These are phyloP conservation scores for Cichladusa arquata DNA, from an alignment of 2,113 vertebrate species.

Conservation along the genomic window DNA sequence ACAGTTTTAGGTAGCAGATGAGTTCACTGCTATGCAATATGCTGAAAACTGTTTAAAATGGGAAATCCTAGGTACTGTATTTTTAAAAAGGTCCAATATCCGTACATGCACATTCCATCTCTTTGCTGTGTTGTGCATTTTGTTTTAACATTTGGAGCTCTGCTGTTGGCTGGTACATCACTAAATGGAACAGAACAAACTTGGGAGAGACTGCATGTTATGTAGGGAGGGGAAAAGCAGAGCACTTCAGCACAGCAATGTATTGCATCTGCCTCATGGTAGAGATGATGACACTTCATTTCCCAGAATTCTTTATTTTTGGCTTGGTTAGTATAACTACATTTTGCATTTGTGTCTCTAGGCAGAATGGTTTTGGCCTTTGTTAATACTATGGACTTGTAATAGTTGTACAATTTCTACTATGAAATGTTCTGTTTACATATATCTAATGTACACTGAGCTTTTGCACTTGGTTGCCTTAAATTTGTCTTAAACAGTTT, in stretches of 20 bases:
- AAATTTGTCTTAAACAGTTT: conserved; percentile 58
- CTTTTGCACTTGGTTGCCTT: conserved; percentile 72
- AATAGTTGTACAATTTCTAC: conserved; percentile 46
- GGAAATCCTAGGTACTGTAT: conserved; percentile 67
- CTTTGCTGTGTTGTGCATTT: conserved; percentile 29
- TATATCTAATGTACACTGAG: conserved; percentile 35
- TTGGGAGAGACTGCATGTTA: not conserved
- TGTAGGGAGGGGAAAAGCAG: not conserved
- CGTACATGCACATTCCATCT: conserved; percentile 72
- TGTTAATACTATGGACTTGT: not conserved
- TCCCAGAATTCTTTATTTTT: not conserved
- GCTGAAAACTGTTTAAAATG: conserved; percentile 58
- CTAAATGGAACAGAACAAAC: not conserved
- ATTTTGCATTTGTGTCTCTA: not conserved
- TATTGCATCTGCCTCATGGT: not conserved
- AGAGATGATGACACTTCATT: not conserved
- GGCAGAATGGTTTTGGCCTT: conserved; percentile 32
- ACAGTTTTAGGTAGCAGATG: conserved; percentile 64
- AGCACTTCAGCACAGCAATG: not conserved
- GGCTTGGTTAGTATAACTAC: not conserved
- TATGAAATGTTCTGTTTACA: conserved; percentile 49
- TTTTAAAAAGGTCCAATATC: conserved; percentile 61
- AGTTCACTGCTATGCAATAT: conserved; percentile 72
- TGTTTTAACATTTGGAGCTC: not conserved
- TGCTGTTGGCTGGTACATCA: not conserved